These are phyloP conservation scores for Cephus pygmeus DNA, from an alignment of 2,888 invertebrate species.

Conservation along the genomic window DNA sequence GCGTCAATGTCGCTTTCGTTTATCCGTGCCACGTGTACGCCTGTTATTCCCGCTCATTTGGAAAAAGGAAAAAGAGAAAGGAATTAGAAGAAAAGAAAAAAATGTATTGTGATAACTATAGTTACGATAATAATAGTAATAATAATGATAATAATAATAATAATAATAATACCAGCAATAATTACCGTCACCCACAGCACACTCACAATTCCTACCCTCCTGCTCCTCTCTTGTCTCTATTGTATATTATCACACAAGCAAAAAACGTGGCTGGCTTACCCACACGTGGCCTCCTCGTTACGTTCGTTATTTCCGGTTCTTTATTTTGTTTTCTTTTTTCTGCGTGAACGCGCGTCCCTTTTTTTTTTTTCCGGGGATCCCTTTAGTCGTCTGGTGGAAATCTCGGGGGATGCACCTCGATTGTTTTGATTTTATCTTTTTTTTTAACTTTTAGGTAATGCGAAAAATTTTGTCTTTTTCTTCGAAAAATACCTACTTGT, in stretches of 20 bases:
- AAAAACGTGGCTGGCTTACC: neutral
- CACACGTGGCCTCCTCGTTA: conserved; percentile 3
- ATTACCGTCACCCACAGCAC: neutral
- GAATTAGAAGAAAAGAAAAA: neutral
- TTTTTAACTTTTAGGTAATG: neutral
- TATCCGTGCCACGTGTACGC: neutral
- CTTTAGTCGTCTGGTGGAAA: neutral
- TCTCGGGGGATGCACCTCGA: neutral
- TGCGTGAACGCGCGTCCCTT: neutral
- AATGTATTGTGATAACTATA: neutral
- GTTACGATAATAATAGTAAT: neutral
- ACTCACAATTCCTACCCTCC: neutral
- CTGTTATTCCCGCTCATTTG: neutral
- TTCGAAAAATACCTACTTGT: neutral
- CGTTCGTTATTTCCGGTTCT: neutral
- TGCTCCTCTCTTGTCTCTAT: neutral
- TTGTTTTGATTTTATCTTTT: conserved; percentile 1
- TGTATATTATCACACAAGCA: conserved; percentile 5
- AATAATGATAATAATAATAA: too few species aligned
- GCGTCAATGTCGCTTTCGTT: neutral
- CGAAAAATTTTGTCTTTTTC: neutral
- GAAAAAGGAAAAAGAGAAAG: neutral
- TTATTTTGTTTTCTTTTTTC: neutral
- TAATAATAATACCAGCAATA: neutral
- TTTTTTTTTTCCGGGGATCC: neutral